Evolutionary conservation across 1,140 invertebrate species (phyloP), one percentile per base, ranked within the genome.

Genomic region (Drosophila lowei): DNA sequence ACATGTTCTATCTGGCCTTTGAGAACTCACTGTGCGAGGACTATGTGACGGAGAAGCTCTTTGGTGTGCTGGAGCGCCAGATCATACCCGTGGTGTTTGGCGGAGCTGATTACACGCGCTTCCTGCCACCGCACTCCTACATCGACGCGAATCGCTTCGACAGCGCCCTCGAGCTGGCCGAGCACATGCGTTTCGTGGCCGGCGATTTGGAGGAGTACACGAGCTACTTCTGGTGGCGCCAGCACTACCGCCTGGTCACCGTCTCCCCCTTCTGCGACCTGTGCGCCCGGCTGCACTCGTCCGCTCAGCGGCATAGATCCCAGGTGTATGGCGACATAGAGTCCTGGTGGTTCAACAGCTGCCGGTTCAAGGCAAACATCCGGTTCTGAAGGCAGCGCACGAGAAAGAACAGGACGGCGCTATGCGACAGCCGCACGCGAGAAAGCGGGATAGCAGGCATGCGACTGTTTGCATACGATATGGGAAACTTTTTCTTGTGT

Each of bases 1-100:
- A 95, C 83, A 93, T 92, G 72, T 95, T 95, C 79, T 95, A 95
- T 79, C 78, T 95, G 53, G 90, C 94, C 0, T 94, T 94, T 44
- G 94, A 95, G 79, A 95, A 95, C 72, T 92, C 93, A 4, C 61
- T 92, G 1, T 93, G 92, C 68, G 85, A 70, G 4, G 94, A 94
- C 68, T 94, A 94, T 71, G 89, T 94, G 2, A 94, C 94, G 1
- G 94, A 94, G 74, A 94, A 94, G 75, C 91, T 95, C 6, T 94
- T 92, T 72, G 84, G 65, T 4, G 72, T 79, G 0, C 55, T 93
- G n/a, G 54, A 72, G 25, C 71, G 79, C 6, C 60, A 91, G 50
- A 89, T 94, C 2, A 85, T 95, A 11, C 94, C 94, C 0, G 92
- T 95, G 7, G 93, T 94, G 0, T 92, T 92, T 46, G 93, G 94